These are phyloP conservation scores for Ferrisia virgata DNA, from an alignment of 2,888 invertebrate genomes.

Conservation along the genomic window DNA sequence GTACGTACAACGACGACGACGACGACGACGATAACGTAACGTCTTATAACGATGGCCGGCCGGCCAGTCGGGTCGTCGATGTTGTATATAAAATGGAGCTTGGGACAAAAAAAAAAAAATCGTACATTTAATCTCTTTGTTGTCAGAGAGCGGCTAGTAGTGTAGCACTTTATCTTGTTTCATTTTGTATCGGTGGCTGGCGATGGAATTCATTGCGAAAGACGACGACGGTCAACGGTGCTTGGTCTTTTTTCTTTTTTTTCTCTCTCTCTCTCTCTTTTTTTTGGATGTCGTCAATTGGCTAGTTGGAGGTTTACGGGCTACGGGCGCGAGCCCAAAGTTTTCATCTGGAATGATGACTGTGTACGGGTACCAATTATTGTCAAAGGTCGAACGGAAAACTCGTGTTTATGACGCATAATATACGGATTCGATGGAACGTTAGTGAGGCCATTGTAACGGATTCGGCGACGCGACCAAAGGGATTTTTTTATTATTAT, in stretches of 20 bases:
- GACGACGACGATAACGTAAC: neutral
- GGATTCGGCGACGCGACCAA: neutral
- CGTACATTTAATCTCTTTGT: slow-evolving; percentile 28
- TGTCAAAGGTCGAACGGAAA: neutral
- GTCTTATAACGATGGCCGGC: neutral
- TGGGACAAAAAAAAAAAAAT: neutral
- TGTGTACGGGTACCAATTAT: slow-evolving; percentile 18
- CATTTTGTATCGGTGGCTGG: neutral
- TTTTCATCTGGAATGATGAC: slow-evolving; percentile 13
- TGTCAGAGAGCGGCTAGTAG: neutral
- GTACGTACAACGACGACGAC: too few species aligned
- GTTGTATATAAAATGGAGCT: neutral
- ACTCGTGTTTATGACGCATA: slow-evolving; percentile 30
- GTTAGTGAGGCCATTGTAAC: neutral
- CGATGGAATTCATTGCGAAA: slow-evolving; percentile 2
- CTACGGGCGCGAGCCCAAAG: neutral
- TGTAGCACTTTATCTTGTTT: slow-evolving; percentile 2
- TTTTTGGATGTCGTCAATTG: neutral
- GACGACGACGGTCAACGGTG: too few species aligned
- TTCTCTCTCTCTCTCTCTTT: neutral
- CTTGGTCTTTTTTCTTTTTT: too few species aligned
- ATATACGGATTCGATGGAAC: slow-evolving; percentile 21
- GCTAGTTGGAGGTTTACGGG: neutral
- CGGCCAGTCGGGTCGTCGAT: neutral
- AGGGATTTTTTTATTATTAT: neutral